Conservation (phyloP, 2,888 invertebrate genomes). For the Dasysyrphus albostriatus region DNA sequence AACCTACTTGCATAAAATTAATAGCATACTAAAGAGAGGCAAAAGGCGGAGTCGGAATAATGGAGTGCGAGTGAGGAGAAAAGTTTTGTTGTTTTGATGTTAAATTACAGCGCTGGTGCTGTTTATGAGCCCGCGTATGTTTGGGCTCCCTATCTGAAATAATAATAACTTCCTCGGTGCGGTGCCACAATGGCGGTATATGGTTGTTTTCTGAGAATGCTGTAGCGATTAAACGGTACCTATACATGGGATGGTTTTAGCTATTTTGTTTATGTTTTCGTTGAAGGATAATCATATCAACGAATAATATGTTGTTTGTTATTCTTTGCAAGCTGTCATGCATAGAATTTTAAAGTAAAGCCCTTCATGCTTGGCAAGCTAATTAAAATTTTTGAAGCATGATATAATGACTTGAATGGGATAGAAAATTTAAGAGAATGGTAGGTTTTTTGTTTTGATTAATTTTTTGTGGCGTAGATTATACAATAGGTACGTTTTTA, state of each 20-base stretch:
- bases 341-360: constrained; percentile 5
- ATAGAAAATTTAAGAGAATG: neutral
- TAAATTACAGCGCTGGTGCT: constrained; percentile 13
- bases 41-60: neutral
- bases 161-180: constrained; percentile 17
- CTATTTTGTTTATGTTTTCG: constrained; percentile 6
- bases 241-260: neutral
- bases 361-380: neutral
- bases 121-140: neutral
- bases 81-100: constrained; percentile 41
- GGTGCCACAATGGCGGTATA: too few relatives aligned
- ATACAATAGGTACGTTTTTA: neutral
- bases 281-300: constrained; percentile 12
- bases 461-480: neutral
- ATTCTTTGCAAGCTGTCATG: constrained; percentile 17
- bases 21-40: constrained; percentile 22
- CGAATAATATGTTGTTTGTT: constrained; percentile 15
- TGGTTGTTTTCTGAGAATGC: neutral
- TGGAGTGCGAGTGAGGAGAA: neutral
- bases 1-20: constrained; percentile 28
- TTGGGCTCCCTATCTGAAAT: neutral
- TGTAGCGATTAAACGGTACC: neutral
- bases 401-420: neutral
- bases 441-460: neutral
- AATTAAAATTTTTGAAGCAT: constrained; percentile 26